A percentile compares a stretch with the other conserved stretches of the same genome.
phyloP scores from a whole-genome alignment of 2,888 invertebrate species.

The Drosophila putrida region DNA sequence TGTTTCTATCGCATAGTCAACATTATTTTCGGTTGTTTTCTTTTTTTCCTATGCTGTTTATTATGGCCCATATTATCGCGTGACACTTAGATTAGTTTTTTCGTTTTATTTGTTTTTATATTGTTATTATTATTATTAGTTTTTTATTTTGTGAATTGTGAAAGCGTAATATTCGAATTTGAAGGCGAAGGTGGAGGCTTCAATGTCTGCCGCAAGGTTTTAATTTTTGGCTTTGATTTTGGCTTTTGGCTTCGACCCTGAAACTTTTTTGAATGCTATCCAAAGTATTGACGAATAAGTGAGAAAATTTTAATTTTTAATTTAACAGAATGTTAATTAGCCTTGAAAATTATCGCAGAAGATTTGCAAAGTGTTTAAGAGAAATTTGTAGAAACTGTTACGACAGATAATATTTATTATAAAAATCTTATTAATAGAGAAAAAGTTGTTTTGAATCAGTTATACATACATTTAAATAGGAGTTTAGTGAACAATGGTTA shows the following conservation, averaged over 20 bases:
- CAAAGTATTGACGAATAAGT: neutral
- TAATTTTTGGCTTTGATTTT: slow-evolving; percentile 24
- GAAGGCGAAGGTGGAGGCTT: slow-evolving; percentile 1
- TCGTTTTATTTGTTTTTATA: neutral
- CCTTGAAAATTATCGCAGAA: slow-evolving; percentile 5
- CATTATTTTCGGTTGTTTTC: slow-evolving; percentile 15
- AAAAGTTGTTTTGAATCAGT: too few relatives aligned
- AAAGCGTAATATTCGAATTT: slow-evolving; percentile 18
- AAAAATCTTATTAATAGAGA: neutral
- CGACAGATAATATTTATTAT: neutral
- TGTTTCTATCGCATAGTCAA: neutral
- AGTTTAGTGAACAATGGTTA: too few relatives aligned
- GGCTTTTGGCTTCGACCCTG: slow-evolving; percentile 24
- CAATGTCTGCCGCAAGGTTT: slow-evolving; percentile 47
- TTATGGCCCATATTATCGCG: slow-evolving; percentile 35
- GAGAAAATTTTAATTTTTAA: neutral
- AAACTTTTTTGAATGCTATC: slow-evolving; percentile 20
- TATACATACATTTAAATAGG: too few relatives aligned
- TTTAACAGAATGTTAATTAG: neutral
- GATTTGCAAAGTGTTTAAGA: neutral
- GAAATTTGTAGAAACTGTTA: too few relatives aligned
- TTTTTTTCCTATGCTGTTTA: neutral
- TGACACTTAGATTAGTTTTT: slow-evolving; percentile 47
- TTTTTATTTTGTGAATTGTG: slow-evolving; percentile 4
- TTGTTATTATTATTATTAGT: slow-evolving; percentile 15